Evolutionary conservation across 2,888 invertebrate genomes (phyloP), one percentile per base, ranked within the genome.

Genomic region (Villa cingulata): DNA sequence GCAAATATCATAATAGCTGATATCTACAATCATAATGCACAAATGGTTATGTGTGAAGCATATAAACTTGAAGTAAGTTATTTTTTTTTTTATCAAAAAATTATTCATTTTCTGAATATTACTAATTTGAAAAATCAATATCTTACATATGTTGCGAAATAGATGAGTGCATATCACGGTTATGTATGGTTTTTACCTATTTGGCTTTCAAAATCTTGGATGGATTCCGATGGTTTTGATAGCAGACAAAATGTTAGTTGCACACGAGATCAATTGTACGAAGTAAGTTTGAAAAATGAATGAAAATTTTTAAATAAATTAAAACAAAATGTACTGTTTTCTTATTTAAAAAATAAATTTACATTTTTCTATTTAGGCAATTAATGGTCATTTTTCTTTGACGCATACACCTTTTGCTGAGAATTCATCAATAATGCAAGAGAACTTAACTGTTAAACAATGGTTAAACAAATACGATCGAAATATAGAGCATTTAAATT

Each of bases 181-280:
- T 86, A 83, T 64, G 83, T 86, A 3, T 92, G 91, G 91, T 86
- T 92, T 61, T 71, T 92, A 48, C 88, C 91, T 0, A 73, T 76
- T 34, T 83, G 86, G 81, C 71, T 84, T 18, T 72, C 75, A 9
- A 62, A 71, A 3, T 66, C 74, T 52, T 83, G 82, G 80, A 77
- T 74, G 59, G 69, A 79, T 12, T 3, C 12, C 54, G 78, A 78
- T 1, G 74, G 75, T 51, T 64, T 62, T 20, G 53, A 37, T 56
- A 41, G 34, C n/a, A 72, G 71, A 23, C 43, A 43, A 39, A 62
- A 57, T 19, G 71, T 78, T 15, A 72, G 74, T 6, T 86, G 86
- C 58, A 75, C 75, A 1, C 75, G 74, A 0, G 61, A 64, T 4
- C 73, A 82, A 60, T 78, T 86, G 73, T 70, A 74, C 50, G 68